Conservation (phyloP, 2,113 vertebrate species). For the Clarias magur region DNA sequence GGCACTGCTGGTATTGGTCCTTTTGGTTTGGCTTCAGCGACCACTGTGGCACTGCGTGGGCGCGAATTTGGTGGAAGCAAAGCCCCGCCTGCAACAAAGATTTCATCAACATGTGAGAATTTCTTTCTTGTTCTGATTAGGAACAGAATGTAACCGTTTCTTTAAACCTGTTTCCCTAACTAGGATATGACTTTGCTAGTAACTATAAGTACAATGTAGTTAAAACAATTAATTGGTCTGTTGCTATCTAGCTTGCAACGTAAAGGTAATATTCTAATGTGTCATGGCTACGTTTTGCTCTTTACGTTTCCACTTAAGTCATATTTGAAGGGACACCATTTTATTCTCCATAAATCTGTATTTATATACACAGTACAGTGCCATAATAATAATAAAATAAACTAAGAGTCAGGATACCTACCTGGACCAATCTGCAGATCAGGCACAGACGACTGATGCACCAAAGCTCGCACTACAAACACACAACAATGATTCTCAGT, state of each 20-base stretch:
- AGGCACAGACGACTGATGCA: not conserved
- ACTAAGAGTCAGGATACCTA: not conserved
- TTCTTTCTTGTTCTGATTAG: not conserved
- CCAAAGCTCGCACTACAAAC: not conserved
- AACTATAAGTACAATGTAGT: not conserved
- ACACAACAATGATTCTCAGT: slow-evolving; percentile 3
- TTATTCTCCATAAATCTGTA: not conserved
- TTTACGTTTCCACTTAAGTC: not conserved
- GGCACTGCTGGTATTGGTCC: accelerated
- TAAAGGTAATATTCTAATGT: not conserved
- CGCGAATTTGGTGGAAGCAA: not conserved
- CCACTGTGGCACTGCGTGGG: not conserved
- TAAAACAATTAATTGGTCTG: not conserved
- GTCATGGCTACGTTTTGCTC: not conserved
- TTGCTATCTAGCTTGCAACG: not conserved
- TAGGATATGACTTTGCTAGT: not conserved
- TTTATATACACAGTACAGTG: not conserved
- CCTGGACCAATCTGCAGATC: not conserved
- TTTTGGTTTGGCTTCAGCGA: not conserved
- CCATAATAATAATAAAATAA: not conserved
- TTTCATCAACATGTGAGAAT: not conserved
- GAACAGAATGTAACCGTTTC: not conserved
- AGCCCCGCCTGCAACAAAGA: slow-evolving; percentile 11
- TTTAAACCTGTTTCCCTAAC: not conserved
- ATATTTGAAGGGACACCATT: not conserved